These are phyloP conservation scores for Oryzias celebensis DNA, from an alignment of 2,113 vertebrate genomes.

Conservation along the genomic window DNA sequence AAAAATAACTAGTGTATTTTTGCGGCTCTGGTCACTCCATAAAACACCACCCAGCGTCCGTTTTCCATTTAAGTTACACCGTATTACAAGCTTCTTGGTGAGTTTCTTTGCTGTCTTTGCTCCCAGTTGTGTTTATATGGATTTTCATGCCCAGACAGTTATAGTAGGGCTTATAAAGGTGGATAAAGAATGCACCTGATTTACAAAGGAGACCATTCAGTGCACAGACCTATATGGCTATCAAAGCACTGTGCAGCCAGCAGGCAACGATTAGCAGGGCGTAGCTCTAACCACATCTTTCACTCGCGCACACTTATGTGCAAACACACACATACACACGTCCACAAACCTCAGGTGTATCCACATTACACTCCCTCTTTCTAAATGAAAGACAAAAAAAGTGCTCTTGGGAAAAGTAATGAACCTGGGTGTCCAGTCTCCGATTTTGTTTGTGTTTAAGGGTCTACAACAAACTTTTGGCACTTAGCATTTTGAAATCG, in stretches of 20 bases:
- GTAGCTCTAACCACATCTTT: conserved; percentile 75
- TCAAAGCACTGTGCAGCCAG: conserved; percentile 70
- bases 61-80: conserved; percentile 8
- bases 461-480: conserved; percentile 31
- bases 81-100: conserved; percentile 5
- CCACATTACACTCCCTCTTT: conserved; percentile 61
- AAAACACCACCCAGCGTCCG: not conserved
- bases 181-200: conserved; percentile 69
- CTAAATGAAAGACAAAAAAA: conserved; percentile 58
- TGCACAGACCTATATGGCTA: conserved; percentile 57
- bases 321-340: conserved; percentile 31
- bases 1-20: conserved; percentile 10
- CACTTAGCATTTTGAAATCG: conserved; percentile 1
- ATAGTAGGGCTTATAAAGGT: conserved; percentile 50
- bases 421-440: conserved; percentile 15
- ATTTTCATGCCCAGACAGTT: conserved; percentile 68
- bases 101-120: conserved; percentile 42
- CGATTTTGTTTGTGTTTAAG: conserved; percentile 28
- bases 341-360: conserved; percentile 73
- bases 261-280: conserved; percentile 78
- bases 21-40: conserved; percentile 1
- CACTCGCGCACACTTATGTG: conserved; percentile 41
- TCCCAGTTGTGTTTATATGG: conserved; percentile 49
- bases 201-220: conserved; percentile 73
- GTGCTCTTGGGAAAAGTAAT: conserved; percentile 32